phyloP scores from a whole-genome alignment of 2,888 invertebrate species.

The Ormyrus pomaceus region DNA sequence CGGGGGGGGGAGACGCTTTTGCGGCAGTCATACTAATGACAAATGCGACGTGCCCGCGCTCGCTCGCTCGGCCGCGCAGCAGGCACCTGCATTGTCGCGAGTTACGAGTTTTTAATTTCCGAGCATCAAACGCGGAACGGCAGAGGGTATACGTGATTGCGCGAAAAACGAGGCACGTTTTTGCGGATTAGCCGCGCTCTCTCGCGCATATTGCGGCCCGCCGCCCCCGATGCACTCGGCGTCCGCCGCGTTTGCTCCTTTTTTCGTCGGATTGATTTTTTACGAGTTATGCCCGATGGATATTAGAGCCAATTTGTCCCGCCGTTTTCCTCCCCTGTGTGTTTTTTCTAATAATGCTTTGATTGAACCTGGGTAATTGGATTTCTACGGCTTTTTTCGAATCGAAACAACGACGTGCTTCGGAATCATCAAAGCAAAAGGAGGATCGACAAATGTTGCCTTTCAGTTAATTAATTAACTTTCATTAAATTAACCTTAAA shows the following conservation, averaged over 20 bases:
- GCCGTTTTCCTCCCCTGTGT: too few relatives aligned
- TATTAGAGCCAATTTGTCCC: too few relatives aligned
- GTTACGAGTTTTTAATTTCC: slow-evolving; percentile 51
- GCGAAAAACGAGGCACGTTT: slow-evolving; percentile 46
- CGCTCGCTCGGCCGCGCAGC: neutral
- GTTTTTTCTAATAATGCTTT: too few relatives aligned
- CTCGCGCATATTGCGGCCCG: too few relatives aligned
- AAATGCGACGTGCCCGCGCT: slow-evolving; percentile 22
- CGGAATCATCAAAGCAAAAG: too few relatives aligned
- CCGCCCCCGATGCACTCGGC: too few relatives aligned
- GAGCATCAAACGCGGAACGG: neutral
- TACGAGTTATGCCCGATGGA: neutral
- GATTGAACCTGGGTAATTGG: too few relatives aligned
- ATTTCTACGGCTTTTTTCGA: too few relatives aligned
- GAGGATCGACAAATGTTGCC: too few relatives aligned
- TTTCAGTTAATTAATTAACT: too few relatives aligned
- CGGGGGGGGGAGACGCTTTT: neutral
- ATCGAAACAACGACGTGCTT: too few relatives aligned
- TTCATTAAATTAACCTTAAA: too few relatives aligned
- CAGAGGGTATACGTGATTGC: slow-evolving; percentile 18
- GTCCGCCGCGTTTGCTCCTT: neutral
- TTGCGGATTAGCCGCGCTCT: neutral
- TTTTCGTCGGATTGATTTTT: neutral
- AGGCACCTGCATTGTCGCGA: slow-evolving; percentile 4
- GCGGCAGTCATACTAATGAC: slow-evolving; percentile 25